These are phyloP conservation scores for Spea bombifrons DNA, from an alignment of 2,113 vertebrate genomes.

Conservation along the genomic window DNA sequence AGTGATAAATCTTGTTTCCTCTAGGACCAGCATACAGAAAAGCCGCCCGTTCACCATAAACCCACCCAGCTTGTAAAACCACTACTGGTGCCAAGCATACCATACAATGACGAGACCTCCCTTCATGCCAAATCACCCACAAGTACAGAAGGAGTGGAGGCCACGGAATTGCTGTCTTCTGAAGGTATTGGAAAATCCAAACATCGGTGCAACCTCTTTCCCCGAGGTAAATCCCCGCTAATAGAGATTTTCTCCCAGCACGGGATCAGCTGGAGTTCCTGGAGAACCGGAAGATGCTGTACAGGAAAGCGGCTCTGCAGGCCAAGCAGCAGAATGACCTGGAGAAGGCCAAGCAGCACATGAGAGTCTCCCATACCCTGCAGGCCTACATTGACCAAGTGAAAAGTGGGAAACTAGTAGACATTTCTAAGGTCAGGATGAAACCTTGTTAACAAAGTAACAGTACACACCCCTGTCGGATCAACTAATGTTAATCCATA, in stretches of 20 bases:
- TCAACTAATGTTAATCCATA: no score
- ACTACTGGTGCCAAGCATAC: slow-evolving; percentile 49
- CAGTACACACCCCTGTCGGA: neutral
- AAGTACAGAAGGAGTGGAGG: slow-evolving; percentile 31
- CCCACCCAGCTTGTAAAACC: slow-evolving; percentile 60
- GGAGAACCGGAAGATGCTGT: slow-evolving; percentile 84
- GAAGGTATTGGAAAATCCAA: slow-evolving; percentile 53
- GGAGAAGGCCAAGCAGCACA: slow-evolving; percentile 80
- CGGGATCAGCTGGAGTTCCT: slow-evolving; percentile 81
- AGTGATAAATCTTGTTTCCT: neutral
- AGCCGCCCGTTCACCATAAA: slow-evolving; percentile 64
- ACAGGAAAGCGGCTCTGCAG: slow-evolving; percentile 85
- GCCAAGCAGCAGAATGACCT: slow-evolving; percentile 89
- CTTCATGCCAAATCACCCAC: slow-evolving; percentile 48
- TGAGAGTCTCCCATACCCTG: slow-evolving; percentile 79
- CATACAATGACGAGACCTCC: slow-evolving; percentile 50
- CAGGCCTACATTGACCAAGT: slow-evolving; percentile 77
- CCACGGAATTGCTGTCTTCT: slow-evolving; percentile 55
- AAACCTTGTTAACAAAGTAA: neutral
- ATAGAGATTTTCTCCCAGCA: slow-evolving; percentile 56
- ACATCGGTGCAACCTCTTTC: neutral
- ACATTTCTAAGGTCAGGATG: slow-evolving; percentile 74
- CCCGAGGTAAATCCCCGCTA: no score
- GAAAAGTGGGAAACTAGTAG: slow-evolving; percentile 70
- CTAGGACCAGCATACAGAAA: slow-evolving; percentile 59